Percentiles rank a stretch among this genome's conserved stretches.
Evolutionary conservation across 2,888 invertebrate species (phyloP).

Genomic region (Didymodactylos carnosus): DNA sequence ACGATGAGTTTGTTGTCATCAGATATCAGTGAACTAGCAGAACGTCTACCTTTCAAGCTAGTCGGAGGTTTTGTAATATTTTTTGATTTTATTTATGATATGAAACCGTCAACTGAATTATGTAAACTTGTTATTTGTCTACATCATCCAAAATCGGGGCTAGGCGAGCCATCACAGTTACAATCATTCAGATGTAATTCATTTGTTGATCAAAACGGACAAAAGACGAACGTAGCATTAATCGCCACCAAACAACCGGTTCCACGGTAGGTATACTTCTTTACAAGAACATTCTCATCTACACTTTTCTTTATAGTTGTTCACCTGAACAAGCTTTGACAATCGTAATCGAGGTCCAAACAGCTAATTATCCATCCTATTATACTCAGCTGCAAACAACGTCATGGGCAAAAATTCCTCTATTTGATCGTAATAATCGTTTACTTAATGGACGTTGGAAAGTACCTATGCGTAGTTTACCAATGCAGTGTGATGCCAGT

Average conservation of each 20-base stretch:
- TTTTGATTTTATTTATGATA: conserved; percentile 28
- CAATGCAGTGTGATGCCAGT: conserved; percentile 26
- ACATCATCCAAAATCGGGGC: conserved; percentile 23
- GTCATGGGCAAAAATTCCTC: conserved; percentile 28
- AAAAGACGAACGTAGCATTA: conserved; percentile 17
- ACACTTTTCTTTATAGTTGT: too few relatives aligned
- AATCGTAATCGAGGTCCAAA: conserved; percentile 28
- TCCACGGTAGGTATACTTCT: conserved; percentile 16
- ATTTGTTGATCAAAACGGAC: conserved; percentile 16
- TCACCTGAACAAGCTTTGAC: conserved; percentile 25
- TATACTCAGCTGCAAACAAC: conserved; percentile 21
- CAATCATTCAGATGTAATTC: conserved; percentile 27
- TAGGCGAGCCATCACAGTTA: conserved; percentile 27
- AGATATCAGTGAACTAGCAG: not conserved
- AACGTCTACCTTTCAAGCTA: not conserved
- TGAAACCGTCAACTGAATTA: conserved; percentile 22
- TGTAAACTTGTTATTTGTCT: conserved; percentile 25
- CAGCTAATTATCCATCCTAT: conserved; percentile 20
- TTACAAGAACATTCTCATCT: too few relatives aligned
- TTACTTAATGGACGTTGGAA: conserved; percentile 27
- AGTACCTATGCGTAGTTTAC: conserved; percentile 24
- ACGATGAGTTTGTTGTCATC: too few relatives aligned
- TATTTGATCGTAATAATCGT: conserved; percentile 24
- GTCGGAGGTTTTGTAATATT: conserved; percentile 28
- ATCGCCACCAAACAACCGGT: conserved; percentile 24